Evolutionary conservation across 2,888 invertebrate genomes (phyloP), one percentile per base, ranked within the genome.

Genomic region (Acleris laterana): DNA sequence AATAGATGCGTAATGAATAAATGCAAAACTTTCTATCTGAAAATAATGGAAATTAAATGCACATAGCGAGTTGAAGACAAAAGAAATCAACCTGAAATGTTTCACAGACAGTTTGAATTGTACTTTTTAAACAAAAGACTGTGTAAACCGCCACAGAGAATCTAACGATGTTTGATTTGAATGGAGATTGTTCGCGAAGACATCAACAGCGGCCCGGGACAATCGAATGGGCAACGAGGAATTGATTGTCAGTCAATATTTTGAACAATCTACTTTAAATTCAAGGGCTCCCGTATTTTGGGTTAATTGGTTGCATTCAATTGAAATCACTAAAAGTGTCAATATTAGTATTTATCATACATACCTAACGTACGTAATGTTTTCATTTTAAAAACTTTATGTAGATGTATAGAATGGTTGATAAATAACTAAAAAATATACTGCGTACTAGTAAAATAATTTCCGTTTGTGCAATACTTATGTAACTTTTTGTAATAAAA

Each of bases 111-210:
- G 51, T 56, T 51, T 32, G 25, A 62, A 66, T 48, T 52, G 61
- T 66, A 52, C 51, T 62, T 66, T 56, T 66, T 62, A 51, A 22
- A 66, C 46, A 56, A 61, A 61, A 62, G 32, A 46, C 60, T 61
- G 22, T 52, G 64, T 42, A 61, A 66, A 61, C 32, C 17, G 50
- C 25, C 25, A 28, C 32, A 17, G 42, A 28, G 32, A 28, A 38
- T 46, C 61, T 66, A 66, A 66, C 32, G 61, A 65, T 65, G 65
- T 65, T 65, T 65, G 65, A 65, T 50, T 55, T 49, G 46, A 28
- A 52, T 58, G 25, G 38, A 11, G 19, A 52, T 11, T 32, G 20
- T 42, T 55, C 13, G 13, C 42, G 19, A 32, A 53, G 38, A 22
- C 55, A 42, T 16, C 6, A 20, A 7, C 42, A 16, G 20, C 42